Conservation (phyloP, 2,888 invertebrate genomes). For the Amiota mariae region DNA sequence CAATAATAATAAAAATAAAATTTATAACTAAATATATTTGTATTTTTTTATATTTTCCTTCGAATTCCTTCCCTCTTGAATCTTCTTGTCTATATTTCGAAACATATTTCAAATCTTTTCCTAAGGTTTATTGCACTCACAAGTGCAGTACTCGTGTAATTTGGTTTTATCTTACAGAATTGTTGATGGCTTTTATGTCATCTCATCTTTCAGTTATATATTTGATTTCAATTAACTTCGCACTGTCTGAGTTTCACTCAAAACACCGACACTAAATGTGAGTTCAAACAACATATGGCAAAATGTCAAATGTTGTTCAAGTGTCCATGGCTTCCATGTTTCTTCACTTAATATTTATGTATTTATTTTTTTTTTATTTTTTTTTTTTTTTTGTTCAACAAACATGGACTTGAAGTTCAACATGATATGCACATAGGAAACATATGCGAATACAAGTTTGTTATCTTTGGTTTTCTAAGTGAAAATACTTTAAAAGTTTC, state of each 20-base stretch:
- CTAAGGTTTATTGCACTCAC: too few species aligned
- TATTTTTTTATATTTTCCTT: not conserved
- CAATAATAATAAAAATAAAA: not conserved
- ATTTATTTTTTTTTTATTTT: too few species aligned
- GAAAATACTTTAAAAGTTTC: too few species aligned
- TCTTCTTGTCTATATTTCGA: too few species aligned
- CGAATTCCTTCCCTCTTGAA: not conserved
- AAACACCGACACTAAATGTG: too few species aligned
- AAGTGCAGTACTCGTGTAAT: too few species aligned
- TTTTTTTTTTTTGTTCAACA: too few species aligned
- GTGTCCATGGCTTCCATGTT: not conserved
- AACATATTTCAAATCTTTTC: too few species aligned
- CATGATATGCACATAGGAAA: too few species aligned
- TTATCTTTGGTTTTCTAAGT: too few species aligned
- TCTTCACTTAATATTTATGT: not conserved
- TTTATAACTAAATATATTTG: not conserved
- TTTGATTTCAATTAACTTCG: not conserved
- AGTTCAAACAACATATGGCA: not conserved
- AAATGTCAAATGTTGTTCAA: slow-evolving; percentile 16
- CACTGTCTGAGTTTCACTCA: not conserved
- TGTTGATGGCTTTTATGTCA: not conserved
- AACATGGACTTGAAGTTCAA: too few species aligned
- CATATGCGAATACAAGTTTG: too few species aligned
- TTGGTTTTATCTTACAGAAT: not conserved
- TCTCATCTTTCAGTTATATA: slow-evolving; percentile 1